Evolutionary conservation across 2,888 invertebrate genomes (phyloP).

Genomic region (Oscheius sp.): DNA sequence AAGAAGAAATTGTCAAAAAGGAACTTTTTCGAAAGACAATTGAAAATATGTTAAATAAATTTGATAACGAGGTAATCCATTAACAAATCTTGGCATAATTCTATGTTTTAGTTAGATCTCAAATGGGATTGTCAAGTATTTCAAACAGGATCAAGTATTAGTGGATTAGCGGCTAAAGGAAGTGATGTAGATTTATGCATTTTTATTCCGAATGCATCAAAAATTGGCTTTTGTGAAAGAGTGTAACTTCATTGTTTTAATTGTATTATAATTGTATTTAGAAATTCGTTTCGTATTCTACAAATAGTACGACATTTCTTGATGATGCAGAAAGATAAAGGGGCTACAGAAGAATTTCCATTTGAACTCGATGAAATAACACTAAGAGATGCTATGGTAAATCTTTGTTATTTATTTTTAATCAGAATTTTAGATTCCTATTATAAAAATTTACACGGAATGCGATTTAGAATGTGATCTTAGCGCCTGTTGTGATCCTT

Average conservation of each 20-base stretch:
- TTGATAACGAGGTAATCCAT: neutral
- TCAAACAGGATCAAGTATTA: conserved; percentile 47
- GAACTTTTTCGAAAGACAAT: conserved; percentile 1
- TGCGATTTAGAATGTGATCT: conserved; percentile 51
- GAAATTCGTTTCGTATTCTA: conserved; percentile 40
- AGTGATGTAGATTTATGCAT: conserved; percentile 53
- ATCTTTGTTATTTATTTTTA: no score
- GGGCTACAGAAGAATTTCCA: conserved; percentile 26
- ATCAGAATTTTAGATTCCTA: conserved; percentile 46
- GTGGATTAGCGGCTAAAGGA: conserved; percentile 39
- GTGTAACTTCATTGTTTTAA: neutral
- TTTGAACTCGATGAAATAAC: conserved; percentile 35
- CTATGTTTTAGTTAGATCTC: conserved; percentile 7
- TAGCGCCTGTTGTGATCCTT: conserved; percentile 42
- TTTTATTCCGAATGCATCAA: conserved; percentile 40
- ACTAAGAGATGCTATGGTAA: conserved; percentile 23
- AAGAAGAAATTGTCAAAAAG: neutral
- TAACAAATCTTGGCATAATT: neutral
- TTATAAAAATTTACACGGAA: conserved; percentile 43
- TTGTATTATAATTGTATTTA: conserved; percentile 25
- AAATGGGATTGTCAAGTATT: conserved; percentile 45
- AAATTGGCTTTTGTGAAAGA: neutral
- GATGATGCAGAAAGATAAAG: neutral
- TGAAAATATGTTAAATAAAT: neutral
- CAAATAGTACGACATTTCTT: conserved; percentile 43